Conservation (phyloP, 2,888 invertebrate species). For the Harpalus rufipes region DNA sequence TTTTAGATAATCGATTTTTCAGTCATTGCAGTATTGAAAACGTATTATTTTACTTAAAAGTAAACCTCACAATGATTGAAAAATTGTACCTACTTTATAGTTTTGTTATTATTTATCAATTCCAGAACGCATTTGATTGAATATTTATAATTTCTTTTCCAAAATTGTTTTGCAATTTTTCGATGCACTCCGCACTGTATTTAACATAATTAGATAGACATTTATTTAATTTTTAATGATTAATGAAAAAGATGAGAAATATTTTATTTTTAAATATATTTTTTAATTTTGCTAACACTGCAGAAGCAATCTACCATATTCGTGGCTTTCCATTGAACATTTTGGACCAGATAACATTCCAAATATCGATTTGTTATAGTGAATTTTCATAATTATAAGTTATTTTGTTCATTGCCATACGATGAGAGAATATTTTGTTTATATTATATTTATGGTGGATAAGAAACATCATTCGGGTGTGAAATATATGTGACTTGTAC, state of each 20-base stretch:
- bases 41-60: constrained; percentile 18
- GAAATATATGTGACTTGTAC: constrained; percentile 66
- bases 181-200: constrained; percentile 63
- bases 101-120: constrained; percentile 60
- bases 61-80: constrained; percentile 36
- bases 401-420: constrained; percentile 65
- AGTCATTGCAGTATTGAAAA: constrained; percentile 27
- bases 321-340: constrained; percentile 54
- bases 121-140: constrained; percentile 8
- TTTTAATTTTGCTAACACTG: constrained; percentile 63
- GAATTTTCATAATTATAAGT: constrained; percentile 51
- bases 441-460: constrained; percentile 64
- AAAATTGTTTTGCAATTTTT: constrained; percentile 56
- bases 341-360: constrained; percentile 61
- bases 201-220: constrained; percentile 64
- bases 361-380: constrained; percentile 62
- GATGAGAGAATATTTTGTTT: constrained; percentile 58
- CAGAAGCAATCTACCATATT: constrained; percentile 36
- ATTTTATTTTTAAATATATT: constrained; percentile 65
- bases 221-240: constrained; percentile 66
- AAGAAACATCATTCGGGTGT: constrained; percentile 52
- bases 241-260: constrained; percentile 52
- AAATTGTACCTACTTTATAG: constrained; percentile 7
- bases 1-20: constrained; percentile 9
- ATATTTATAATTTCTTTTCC: constrained; percentile 40